Evolutionary conservation across 2,888 invertebrate species (phyloP).

Genomic region (Tolmerus cingulatus): DNA sequence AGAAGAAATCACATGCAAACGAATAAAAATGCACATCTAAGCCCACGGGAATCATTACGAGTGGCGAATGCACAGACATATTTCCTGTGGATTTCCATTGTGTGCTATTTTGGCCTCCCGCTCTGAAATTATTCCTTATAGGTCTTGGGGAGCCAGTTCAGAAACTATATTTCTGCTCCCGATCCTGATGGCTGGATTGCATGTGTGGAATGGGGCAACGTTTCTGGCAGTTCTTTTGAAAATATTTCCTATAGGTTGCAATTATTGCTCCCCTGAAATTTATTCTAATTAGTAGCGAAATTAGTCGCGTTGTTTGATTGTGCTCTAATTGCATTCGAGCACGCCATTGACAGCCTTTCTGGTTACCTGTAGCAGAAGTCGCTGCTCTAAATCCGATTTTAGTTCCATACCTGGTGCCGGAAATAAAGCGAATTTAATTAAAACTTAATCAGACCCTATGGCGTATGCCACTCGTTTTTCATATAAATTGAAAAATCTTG

Average conservation of each 20-base stretch:
- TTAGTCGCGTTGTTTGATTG: background rate
- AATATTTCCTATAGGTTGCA: background rate
- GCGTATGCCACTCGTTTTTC: background rate
- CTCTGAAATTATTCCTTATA: conserved; percentile 2
- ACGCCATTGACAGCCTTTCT: background rate
- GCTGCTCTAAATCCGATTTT: background rate
- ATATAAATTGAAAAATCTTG: background rate
- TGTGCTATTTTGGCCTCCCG: background rate
- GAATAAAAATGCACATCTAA: background rate
- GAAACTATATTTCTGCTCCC: background rate
- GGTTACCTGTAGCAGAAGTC: background rate
- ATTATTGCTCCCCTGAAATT: conserved; percentile 4
- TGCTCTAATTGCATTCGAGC: background rate
- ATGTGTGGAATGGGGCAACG: background rate
- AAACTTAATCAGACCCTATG: background rate
- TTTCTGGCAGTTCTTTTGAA: background rate
- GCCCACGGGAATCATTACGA: background rate
- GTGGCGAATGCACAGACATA: background rate
- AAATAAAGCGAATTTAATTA: background rate
- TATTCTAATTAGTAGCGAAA: conserved; percentile 9
- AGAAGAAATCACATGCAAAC: conserved; percentile 3
- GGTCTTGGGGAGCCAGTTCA: background rate
- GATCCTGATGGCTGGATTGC: background rate
- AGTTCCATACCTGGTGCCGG: background rate
- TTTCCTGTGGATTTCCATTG: conserved; percentile 11